These are phyloP conservation scores for Hystrix cristata DNA, from an alignment of 2,113 vertebrate species.

Conservation along the genomic window DNA sequence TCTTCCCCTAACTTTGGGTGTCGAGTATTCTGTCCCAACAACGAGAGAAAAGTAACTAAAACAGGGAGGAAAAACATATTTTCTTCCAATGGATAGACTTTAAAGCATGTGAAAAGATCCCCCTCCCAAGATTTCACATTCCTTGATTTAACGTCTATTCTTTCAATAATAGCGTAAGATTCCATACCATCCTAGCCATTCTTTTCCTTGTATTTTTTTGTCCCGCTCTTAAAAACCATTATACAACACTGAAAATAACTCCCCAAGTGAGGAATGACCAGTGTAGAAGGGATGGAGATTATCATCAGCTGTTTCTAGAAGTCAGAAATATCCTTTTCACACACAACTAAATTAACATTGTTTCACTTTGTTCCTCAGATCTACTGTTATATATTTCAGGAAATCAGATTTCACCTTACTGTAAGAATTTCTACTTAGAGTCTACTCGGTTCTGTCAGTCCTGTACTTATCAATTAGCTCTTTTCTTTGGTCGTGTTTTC, in stretches of 20 bases:
- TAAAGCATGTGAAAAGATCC: background rate
- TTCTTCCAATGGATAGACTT: background rate
- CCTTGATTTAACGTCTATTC: background rate
- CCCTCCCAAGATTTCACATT: background rate
- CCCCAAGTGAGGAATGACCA: background rate
- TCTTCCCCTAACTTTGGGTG: no score
- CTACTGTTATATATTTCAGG: background rate
- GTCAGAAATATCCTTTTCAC: background rate
- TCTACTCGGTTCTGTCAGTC: background rate
- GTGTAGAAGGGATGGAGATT: background rate
- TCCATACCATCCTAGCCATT: background rate
- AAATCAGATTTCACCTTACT: conserved; percentile 4
- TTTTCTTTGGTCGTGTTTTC: background rate
- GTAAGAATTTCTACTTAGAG: background rate
- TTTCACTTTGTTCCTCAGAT: background rate
- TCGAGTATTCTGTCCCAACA: no score
- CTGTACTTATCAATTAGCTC: background rate
- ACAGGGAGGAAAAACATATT: conserved; percentile 3
- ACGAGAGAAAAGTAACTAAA: no score
- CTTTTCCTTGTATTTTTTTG: background rate
- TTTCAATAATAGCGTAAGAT: background rate
- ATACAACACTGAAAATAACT: conserved; percentile 8
- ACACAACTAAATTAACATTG: background rate
- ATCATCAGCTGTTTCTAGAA: background rate
- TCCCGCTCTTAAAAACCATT: background rate